phyloP scores from a whole-genome alignment of 92 coral and sea anemone genomes.

The Phenganax stokvisi region DNA sequence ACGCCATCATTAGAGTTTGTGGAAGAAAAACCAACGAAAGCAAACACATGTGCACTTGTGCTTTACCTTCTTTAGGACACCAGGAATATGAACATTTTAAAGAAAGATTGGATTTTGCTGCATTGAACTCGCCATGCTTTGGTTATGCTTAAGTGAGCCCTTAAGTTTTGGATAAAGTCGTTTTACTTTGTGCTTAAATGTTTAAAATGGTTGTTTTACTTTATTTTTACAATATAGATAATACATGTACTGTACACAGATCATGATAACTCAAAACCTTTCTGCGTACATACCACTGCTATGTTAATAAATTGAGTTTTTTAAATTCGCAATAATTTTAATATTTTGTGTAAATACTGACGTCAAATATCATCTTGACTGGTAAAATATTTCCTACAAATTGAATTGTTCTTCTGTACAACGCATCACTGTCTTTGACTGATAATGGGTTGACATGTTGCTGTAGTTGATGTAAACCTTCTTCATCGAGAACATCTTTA shows the following conservation, averaged over 20 bases:
- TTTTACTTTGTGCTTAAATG: background rate
- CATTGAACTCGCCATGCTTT: constrained; percentile 17
- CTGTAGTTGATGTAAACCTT: constrained; percentile 9
- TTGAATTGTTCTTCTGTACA: constrained; percentile 21
- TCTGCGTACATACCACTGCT: too few relatives aligned
- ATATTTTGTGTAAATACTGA: too few relatives aligned
- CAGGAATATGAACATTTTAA: constrained; percentile 27
- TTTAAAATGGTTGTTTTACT: background rate
- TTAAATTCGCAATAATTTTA: too few relatives aligned
- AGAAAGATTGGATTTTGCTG: constrained; percentile 31
- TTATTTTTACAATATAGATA: background rate
- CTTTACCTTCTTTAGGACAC: constrained; percentile 13
- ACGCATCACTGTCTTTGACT: background rate
- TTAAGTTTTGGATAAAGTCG: background rate
- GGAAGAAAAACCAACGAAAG: constrained; percentile 23
- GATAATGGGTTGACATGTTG: constrained; percentile 10
- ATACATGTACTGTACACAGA: too few relatives aligned
- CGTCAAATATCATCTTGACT: background rate
- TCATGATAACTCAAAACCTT: too few relatives aligned
- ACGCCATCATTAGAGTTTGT: constrained; percentile 28
- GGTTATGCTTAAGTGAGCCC: constrained; percentile 14
- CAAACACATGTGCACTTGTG: constrained; percentile 34
- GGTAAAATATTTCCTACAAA: constrained; percentile 1
- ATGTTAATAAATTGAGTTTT: too few relatives aligned
- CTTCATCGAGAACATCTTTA: constrained; percentile 9